Base-by-base conservation (phyloP, 2,888 invertebrate species). In the Epinotia ramella region DNA sequence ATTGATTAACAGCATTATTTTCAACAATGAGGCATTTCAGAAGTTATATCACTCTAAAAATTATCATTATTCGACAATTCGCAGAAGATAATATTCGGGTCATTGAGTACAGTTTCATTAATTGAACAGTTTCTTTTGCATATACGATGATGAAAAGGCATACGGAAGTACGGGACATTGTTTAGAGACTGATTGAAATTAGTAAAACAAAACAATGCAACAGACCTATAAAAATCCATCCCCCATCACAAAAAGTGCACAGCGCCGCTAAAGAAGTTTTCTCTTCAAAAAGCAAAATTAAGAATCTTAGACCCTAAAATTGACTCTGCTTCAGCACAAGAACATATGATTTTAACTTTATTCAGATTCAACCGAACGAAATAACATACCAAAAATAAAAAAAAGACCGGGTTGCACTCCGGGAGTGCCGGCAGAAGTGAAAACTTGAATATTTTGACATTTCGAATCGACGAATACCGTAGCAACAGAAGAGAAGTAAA, bases 1-100 rank as follows among this genome's bases (percentile, higher is more conserved):
- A 28, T 62, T 44, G 24, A 56, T 40, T 59, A 60, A 60, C 12
- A 46, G n/a, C 24, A 44, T 18, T 24, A 46, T 69, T 60, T 60
- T 28, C 46, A 60, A n/a, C 59, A 46, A 1, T 40, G 7, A 40
- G 7, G 40, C 2, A 40, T 9, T 2, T 40, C 24, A 28, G 7
- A 44, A 11, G 3, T 49, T 49, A 16, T 3, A 5, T 49, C 4
- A 49, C 49, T 16, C 49, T 16, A 13, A 49, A 49, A 7, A 53
- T n/a, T 53, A n/a, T n/a, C 6, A 7, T 7, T 53, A 53, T 53
- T 53, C 53, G 7, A 7, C n/a, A 53, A 13, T 53, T 7, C 7
- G 13, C 53, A 53, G n/a, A 4, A 2, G 16, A 49, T 2, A 5
- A 49, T 12, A 49, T 16, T 16, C 49, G 16, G 16, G 12, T 4